Conservation (phyloP, 2,797 vertebrate species). For the Hafferia zeledoni region DNA sequence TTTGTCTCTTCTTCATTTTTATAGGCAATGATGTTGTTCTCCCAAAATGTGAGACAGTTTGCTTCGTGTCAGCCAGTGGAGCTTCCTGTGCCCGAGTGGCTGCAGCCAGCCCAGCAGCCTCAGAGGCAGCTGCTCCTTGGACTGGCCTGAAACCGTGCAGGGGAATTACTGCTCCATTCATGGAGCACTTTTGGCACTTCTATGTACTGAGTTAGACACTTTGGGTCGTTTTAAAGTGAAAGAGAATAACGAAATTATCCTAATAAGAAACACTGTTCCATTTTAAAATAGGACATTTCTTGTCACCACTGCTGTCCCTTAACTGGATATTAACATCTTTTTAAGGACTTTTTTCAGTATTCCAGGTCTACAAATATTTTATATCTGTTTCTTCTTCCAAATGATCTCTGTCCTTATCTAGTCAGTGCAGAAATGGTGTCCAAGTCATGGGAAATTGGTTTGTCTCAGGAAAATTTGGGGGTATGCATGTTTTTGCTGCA, state of each 20-base stretch:
- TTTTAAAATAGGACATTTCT: conserved; percentile 18
- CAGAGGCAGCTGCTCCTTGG: conserved; percentile 36
- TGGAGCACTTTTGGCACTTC: conserved; percentile 15
- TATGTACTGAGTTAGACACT: not conserved
- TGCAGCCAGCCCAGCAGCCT: conserved; percentile 51
- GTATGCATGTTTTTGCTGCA: conserved; percentile 54
- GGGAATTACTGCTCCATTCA: conserved; percentile 12
- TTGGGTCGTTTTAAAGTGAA: conserved; percentile 7
- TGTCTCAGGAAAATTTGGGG: conserved; percentile 59
- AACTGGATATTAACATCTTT: conserved; percentile 37
- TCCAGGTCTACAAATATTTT: conserved; percentile 2
- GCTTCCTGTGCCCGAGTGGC: conserved; percentile 69
- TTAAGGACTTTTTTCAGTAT: not conserved
- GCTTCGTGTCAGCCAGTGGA: conserved; percentile 80
- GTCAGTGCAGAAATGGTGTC: conserved; percentile 33
- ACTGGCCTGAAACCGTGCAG: not conserved
- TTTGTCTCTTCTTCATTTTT: conserved; percentile 81
- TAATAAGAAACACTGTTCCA: not conserved
- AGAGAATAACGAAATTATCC: not conserved
- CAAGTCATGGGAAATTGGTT: conserved; percentile 67
- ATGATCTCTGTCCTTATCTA: conserved; percentile 33
- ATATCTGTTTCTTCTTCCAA: conserved; percentile 28
- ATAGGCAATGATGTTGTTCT: conserved; percentile 81
- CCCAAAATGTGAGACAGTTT: conserved; percentile 83
- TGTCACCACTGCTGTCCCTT: conserved; percentile 13